Evolutionary conservation across 2,113 vertebrate species (phyloP).

Genomic region (Pelecanoides urinatrix): DNA sequence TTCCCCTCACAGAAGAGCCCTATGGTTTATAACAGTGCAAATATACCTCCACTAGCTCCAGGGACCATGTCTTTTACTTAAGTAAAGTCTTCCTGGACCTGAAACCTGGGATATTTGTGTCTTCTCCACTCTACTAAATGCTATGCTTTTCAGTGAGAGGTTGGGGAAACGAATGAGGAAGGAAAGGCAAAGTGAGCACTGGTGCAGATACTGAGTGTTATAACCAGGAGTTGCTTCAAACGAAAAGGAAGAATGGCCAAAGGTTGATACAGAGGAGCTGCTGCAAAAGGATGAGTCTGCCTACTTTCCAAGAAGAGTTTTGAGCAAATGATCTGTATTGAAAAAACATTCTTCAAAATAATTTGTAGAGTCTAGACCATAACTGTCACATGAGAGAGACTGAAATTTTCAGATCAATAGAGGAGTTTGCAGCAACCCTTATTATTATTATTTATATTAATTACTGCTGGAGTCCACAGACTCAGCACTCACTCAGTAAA

Average conservation of each 20-base stretch:
- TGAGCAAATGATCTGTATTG: background rate
- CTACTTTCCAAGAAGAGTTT: background rate
- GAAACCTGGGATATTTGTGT: background rate
- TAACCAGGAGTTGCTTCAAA: background rate
- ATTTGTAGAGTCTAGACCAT: background rate
- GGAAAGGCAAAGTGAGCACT: background rate
- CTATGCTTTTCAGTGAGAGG: background rate
- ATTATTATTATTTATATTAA: background rate
- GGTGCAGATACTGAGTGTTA: background rate
- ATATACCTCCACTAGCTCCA: background rate
- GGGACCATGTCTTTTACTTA: background rate
- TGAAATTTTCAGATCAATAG: slow-evolving; percentile 10
- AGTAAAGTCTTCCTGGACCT: background rate
- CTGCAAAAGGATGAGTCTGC: background rate
- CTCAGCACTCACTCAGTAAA: background rate
- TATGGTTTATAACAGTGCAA: background rate
- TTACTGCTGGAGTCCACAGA: background rate
- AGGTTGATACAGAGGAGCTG: background rate
- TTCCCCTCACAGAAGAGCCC: background rate
- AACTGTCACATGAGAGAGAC: background rate
- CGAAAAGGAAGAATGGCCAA: background rate
- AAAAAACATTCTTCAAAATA: slow-evolving; percentile 16
- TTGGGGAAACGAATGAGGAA: background rate
- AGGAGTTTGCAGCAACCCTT: background rate
- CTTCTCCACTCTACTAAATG: background rate